A percentile compares a stretch with the other conserved stretches of the same genome.
phyloP scores from a whole-genome alignment of 92 coral and sea anemone genomes.

The Bergia sp. region DNA sequence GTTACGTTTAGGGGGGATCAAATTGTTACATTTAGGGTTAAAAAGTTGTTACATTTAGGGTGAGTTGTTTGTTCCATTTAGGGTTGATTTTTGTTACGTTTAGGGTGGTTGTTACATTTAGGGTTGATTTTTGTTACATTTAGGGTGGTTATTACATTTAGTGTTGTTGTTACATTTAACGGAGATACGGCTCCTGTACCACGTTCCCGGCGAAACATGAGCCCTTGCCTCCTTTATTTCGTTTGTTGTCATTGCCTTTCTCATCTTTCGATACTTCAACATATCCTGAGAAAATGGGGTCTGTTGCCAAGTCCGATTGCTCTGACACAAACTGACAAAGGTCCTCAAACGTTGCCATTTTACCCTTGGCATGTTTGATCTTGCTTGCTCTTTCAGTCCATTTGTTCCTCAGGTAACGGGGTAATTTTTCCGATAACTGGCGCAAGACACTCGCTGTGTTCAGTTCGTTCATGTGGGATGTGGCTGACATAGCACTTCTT shows the following conservation, averaged over 20 bases:
- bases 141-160: too few relatives aligned
- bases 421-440: conserved; percentile 65
- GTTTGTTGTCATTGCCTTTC: not conserved
- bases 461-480: conserved; percentile 60
- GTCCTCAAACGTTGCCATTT: conserved; percentile 57
- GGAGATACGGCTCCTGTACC: not conserved
- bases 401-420: conserved; percentile 57
- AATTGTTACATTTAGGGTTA: too few relatives aligned
- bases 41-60: too few relatives aligned
- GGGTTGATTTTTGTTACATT: too few relatives aligned
- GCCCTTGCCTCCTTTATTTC: conserved; percentile 35
- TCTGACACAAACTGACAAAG: conserved; percentile 59
- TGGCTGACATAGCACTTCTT: conserved; percentile 64
- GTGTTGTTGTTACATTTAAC: too few relatives aligned
- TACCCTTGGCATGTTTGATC: conserved; percentile 44
- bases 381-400: conserved; percentile 61
- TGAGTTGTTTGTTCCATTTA: too few relatives aligned
- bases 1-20: too few relatives aligned
- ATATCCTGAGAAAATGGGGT: conserved; percentile 58
- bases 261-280: not conserved
- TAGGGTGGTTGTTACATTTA: too few relatives aligned
- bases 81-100: too few relatives aligned
- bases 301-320: conserved; percentile 67
- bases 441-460: conserved; percentile 66
- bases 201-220: conserved; percentile 12